Evolutionary conservation across 2,888 invertebrate genomes (phyloP).

Genomic region (Synergus laeviventris): DNA sequence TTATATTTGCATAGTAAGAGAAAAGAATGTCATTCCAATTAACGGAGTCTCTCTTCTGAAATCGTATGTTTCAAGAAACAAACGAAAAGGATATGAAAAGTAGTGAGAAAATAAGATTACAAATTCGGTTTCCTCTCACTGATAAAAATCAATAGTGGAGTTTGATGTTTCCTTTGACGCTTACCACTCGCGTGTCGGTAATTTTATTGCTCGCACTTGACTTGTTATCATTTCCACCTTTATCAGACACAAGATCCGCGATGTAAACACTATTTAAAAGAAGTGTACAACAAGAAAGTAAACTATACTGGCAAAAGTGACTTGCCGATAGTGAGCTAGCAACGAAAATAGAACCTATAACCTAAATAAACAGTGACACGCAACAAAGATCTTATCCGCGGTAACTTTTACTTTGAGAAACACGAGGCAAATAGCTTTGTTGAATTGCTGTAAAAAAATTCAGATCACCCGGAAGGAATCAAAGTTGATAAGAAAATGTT

Average conservation of each 20-base stretch:
- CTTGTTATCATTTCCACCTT: constrained; percentile 26
- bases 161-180: constrained; percentile 1
- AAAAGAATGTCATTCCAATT: not conserved
- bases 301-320: constrained; percentile 18
- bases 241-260: constrained; percentile 32
- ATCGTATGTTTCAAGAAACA: not conserved
- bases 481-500: not conserved
- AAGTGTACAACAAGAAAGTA: constrained; percentile 27
- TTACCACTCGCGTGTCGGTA: constrained; percentile 1
- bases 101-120: not conserved
- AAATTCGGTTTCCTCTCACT: not conserved
- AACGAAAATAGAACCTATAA: constrained; percentile 55
- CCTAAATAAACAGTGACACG: constrained; percentile 62
- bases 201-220: constrained; percentile 25
- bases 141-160: not conserved
- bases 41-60: not conserved
- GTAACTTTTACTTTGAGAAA: constrained; percentile 21
- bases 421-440: constrained; percentile 28
- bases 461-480: constrained; percentile 9
- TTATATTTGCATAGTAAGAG: not conserved
- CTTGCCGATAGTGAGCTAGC: constrained; percentile 32
- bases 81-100: not conserved
- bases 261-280: constrained; percentile 30
- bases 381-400: constrained; percentile 54
- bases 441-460: constrained; percentile 7